Percentiles rank a stretch among this genome's conserved stretches.
These are phyloP conservation scores for Watsonalla cultraria DNA, from an alignment of 2,888 invertebrate genomes.

Conservation along the genomic window DNA sequence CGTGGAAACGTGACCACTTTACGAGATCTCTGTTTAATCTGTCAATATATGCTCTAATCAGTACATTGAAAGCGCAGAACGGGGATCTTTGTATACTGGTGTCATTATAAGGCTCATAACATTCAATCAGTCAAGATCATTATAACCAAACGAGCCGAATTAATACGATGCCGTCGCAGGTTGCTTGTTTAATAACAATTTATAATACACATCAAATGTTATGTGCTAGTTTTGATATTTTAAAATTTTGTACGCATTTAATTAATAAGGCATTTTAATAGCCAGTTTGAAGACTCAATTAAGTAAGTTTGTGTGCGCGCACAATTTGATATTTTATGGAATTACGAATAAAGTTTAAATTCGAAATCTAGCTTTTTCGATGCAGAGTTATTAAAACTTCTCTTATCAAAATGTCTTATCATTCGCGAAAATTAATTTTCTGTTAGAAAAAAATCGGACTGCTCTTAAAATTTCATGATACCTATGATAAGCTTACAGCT, in stretches of 20 bases:
- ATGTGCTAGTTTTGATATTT: constrained; percentile 42
- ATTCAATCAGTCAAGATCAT: constrained; percentile 49
- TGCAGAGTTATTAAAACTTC: no score
- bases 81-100: constrained; percentile 26
- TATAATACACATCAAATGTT: constrained; percentile 43
- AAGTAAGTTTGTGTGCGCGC: constrained; percentile 8
- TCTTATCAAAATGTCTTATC: no score
- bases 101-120: constrained; percentile 34
- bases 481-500: not conserved
- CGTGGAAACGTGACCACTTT: not conserved
- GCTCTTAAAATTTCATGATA: not conserved
- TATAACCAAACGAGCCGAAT: constrained; percentile 34
- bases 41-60: not conserved
- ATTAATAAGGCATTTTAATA: constrained; percentile 24
- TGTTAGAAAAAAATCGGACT: no score
- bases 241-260: constrained; percentile 29
- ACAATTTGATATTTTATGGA: constrained; percentile 10
- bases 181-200: constrained; percentile 39
- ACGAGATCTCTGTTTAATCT: not conserved
- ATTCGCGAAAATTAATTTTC: no score
- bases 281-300: constrained; percentile 11
- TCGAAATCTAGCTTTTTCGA: no score
- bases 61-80: constrained; percentile 2
- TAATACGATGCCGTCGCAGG: constrained; percentile 29
- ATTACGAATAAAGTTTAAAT: constrained; percentile 7